Percentiles rank a stretch among this genome's conserved stretches.
Conservation (phyloP, 2,797 vertebrate species). For the Rousettus madagascariensis region DNA sequence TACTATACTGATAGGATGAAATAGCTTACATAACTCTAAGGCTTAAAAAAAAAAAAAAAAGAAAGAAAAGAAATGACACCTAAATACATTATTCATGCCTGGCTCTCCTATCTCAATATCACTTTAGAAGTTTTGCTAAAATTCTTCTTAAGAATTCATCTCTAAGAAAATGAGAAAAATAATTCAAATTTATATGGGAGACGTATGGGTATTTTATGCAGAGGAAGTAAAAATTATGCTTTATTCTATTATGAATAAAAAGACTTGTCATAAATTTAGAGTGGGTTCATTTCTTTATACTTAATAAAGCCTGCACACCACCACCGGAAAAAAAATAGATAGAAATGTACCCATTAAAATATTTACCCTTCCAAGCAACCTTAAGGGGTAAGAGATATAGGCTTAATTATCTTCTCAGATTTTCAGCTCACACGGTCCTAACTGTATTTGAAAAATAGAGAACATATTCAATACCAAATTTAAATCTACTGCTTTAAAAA, state of each 20-base stretch:
- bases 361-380: constrained; percentile 77
- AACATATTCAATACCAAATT: constrained; percentile 61
- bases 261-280: constrained; percentile 82
- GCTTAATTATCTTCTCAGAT: constrained; percentile 78
- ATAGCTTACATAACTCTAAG: not conserved
- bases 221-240: constrained; percentile 79
- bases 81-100: not conserved
- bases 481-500: constrained; percentile 60
- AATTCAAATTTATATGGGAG: constrained; percentile 72
- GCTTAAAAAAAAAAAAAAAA: not conserved
- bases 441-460: constrained; percentile 72
- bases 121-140: constrained; percentile 28
- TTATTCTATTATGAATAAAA: constrained; percentile 80
- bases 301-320: constrained; percentile 78
- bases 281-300: constrained; percentile 75
- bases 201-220: constrained; percentile 73
- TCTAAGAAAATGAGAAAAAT: constrained; percentile 64
- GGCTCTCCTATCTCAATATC: not conserved
- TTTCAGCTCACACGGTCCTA: constrained; percentile 72
- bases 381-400: constrained; percentile 77
- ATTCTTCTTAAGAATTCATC: constrained; percentile 54
- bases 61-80: not conserved
- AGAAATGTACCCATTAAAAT: constrained; percentile 80
- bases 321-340: constrained; percentile 73
- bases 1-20: not conserved